A percentile compares a stretch with the other conserved stretches of the same genome.
Conservation (phyloP, 2,113 vertebrate species). For the Peromyscus leucopus region DNA sequence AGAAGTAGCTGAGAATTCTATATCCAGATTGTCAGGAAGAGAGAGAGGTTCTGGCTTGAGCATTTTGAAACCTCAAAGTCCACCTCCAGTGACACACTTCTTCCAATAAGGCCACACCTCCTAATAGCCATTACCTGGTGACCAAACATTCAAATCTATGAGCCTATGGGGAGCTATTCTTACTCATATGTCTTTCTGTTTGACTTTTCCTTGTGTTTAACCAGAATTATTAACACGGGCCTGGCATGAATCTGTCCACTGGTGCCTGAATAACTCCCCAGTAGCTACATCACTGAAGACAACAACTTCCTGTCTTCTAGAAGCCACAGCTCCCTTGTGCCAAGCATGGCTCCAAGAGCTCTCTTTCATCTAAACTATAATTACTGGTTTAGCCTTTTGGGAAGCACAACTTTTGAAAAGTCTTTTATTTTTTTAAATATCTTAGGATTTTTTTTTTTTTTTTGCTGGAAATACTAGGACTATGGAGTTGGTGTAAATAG, state of each 20-base stretch:
- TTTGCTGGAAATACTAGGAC: not conserved
- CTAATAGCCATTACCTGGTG: not conserved
- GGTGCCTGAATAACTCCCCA: not conserved
- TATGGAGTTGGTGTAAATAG: not conserved
- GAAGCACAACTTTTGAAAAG: not conserved
- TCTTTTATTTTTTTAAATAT: not conserved
- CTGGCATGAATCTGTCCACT: not conserved
- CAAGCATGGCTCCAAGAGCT: not conserved
- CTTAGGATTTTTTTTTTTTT: not conserved
- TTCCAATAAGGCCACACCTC: not conserved
- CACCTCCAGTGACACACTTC: not conserved
- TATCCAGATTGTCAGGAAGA: too few species aligned
- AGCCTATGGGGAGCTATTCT: not conserved
- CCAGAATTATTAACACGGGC: too few species aligned
- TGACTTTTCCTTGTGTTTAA: not conserved
- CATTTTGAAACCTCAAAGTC: not conserved
- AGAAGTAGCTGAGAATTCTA: not conserved
- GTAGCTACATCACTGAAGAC: not conserved
- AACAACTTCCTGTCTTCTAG: not conserved
- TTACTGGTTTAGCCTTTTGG: not conserved
- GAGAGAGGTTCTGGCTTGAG: not conserved
- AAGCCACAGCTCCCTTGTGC: not conserved
- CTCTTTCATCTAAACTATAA: not conserved
- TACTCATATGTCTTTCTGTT: not conserved
- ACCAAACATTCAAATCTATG: not conserved